Percentiles rank a stretch among this genome's conserved stretches.
These are phyloP conservation scores for Chamaea fasciata DNA, from an alignment of 2,113 vertebrate species.

Conservation along the genomic window DNA sequence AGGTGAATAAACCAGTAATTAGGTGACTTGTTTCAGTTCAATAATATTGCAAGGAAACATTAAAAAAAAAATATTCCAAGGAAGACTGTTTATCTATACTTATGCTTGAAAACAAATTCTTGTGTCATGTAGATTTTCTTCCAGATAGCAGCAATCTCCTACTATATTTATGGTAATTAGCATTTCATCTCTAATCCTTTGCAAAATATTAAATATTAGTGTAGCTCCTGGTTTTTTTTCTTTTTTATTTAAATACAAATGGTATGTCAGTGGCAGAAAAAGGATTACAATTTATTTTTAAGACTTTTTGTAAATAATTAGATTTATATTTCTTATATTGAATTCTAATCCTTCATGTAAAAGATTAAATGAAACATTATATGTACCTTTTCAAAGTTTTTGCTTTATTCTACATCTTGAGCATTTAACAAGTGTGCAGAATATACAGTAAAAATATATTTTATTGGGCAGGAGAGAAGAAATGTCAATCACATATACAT, in stretches of 20 bases:
- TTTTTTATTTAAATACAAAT: not conserved
- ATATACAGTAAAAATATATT: not conserved
- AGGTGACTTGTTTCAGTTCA: not conserved
- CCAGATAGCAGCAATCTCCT: not conserved
- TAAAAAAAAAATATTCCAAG: not conserved
- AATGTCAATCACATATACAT: not conserved
- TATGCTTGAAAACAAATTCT: not conserved
- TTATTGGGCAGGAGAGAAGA: not conserved
- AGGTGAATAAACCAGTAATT: not conserved
- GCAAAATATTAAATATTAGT: not conserved
- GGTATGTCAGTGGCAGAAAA: not conserved
- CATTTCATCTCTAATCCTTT: not conserved
- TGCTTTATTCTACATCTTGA: not conserved
- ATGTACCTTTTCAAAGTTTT: not conserved
- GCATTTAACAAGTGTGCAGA: not conserved
- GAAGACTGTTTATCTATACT: not conserved
- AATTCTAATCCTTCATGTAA: not conserved
- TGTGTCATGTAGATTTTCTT: not conserved
- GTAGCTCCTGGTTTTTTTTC: rapidly evolving
- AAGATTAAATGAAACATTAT: not conserved
- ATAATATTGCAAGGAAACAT: not conserved
- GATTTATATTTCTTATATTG: not conserved
- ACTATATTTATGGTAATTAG: not conserved
- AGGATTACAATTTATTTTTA: not conserved
- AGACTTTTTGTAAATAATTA: not conserved